phyloP scores from a whole-genome alignment of 2,113 vertebrate genomes.

The Eudorcas thomsonii region DNA sequence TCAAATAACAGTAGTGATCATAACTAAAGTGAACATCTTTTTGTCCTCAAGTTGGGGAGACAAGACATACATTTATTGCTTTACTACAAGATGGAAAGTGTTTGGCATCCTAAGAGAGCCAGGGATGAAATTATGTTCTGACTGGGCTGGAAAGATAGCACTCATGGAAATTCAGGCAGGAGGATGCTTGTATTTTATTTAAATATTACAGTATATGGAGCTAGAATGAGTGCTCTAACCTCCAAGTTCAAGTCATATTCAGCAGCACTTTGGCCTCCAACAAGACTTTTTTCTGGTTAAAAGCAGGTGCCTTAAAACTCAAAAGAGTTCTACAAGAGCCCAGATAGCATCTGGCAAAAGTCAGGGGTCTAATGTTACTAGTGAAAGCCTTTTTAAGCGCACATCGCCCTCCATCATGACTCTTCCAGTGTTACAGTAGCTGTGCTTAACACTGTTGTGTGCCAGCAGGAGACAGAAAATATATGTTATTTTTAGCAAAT shows the following conservation, averaged over 20 bases:
- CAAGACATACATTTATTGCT: neutral
- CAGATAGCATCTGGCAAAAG: neutral
- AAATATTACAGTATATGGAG: neutral
- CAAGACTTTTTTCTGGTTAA: neutral
- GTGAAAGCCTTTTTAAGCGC: neutral
- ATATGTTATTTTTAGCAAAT: slow-evolving; percentile 20
- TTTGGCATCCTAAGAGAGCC: neutral
- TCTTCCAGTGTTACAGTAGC: neutral
- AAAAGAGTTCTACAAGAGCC: neutral
- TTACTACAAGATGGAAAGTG: neutral
- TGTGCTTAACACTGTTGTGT: neutral
- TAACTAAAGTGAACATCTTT: neutral
- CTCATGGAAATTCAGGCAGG: neutral
- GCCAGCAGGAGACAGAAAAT: slow-evolving; percentile 1
- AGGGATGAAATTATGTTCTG: neutral
- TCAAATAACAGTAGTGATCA: neutral
- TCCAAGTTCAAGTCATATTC: neutral
- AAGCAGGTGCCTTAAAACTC: neutral
- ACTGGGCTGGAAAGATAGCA: neutral
- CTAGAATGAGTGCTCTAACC: neutral
- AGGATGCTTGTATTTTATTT: neutral
- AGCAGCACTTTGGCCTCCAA: neutral
- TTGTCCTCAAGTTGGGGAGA: neutral
- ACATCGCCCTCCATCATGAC: neutral
- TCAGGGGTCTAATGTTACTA: neutral